Base-by-base conservation (phyloP, 2,797 vertebrate species). In the Peromyscus nudipes region DNA sequence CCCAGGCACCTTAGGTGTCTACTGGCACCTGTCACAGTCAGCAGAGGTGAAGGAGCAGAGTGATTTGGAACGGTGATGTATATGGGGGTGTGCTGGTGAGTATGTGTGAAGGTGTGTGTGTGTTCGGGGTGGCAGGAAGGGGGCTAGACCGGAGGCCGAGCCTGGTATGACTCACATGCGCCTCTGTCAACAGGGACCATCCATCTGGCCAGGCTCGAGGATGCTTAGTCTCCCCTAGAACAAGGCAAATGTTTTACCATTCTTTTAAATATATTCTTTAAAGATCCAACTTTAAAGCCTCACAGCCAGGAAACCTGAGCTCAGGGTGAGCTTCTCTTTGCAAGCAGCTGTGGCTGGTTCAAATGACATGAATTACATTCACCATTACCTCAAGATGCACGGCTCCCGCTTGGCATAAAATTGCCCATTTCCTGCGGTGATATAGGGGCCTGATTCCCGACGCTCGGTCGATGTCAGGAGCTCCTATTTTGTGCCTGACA, bases 361-460 rank as follows among this genome's bases (percentile, higher is more conserved):
- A 62, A 65, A 95, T 6, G 96, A 87, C 83, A 83, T 97, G 97
- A 98, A 73, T 97, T 96, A 98, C 65, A 29, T 79, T 86, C n/a
- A 4, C 96, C 97, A 89, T 96, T 96, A 95, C 96, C 92, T 95
- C 96, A 25, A 93, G 97, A 97, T 90, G 77, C 95, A 80, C 62
- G 11, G 89, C 95, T 96, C 96, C 17, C 67, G 27, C 76, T 49
- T 83, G 97, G 97, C 97, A 76, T 96, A 94, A 97, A 97, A 96
- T 94, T 69, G 92, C 96, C 97, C 97, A 67, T 96, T 98, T 98
- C 96, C 96, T 91, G 89, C 0, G 0, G 83, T 96, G 97, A 97
- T 97, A 93, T 93, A 34, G 96, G 69, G 37, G 0, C 82, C 10
- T 13, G 4, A 69, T 89, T 93, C 76, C 1, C 6, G 1, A 95